Evolutionary conservation across 2,888 invertebrate species (phyloP).

Genomic region (Notocelia uddmanniana): DNA sequence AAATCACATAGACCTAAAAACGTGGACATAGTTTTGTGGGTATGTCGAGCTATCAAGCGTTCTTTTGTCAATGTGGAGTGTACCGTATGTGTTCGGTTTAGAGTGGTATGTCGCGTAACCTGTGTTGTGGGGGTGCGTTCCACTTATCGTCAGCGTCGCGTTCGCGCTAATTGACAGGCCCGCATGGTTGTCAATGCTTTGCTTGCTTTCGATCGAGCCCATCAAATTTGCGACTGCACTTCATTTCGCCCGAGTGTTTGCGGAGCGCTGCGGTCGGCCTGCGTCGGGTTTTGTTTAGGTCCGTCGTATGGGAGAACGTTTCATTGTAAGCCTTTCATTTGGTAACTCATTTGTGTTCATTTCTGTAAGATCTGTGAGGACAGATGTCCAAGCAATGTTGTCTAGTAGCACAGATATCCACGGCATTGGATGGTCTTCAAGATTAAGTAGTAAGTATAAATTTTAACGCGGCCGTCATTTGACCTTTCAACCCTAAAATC

Average conservation of each 20-base stretch:
- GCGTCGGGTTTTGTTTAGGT: conserved; percentile 31
- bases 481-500: too few species aligned
- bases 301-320: background rate
- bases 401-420: too few species aligned
- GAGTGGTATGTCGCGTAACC: conserved; percentile 8
- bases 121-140: conserved; percentile 31
- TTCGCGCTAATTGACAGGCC: conserved; percentile 42
- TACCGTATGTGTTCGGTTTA: conserved; percentile 9
- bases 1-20: background rate
- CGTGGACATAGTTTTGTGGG: conserved; percentile 6
- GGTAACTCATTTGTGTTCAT: background rate
- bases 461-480: too few species aligned
- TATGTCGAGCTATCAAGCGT: conserved; percentile 12
- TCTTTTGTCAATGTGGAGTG: conserved; percentile 10
- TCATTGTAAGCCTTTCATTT: background rate
- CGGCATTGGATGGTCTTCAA: too few species aligned
- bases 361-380: background rate
- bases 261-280: conserved; percentile 34
- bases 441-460: too few species aligned
- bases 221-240: conserved; percentile 45
- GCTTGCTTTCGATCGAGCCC: conserved; percentile 41
- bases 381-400: too few species aligned
- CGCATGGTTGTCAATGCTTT: conserved; percentile 46
- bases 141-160: conserved; percentile 40
- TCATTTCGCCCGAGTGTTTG: conserved; percentile 40